Evolutionary conservation across 2,113 vertebrate species (phyloP).

Genomic region (Gambusia holbrooki): DNA sequence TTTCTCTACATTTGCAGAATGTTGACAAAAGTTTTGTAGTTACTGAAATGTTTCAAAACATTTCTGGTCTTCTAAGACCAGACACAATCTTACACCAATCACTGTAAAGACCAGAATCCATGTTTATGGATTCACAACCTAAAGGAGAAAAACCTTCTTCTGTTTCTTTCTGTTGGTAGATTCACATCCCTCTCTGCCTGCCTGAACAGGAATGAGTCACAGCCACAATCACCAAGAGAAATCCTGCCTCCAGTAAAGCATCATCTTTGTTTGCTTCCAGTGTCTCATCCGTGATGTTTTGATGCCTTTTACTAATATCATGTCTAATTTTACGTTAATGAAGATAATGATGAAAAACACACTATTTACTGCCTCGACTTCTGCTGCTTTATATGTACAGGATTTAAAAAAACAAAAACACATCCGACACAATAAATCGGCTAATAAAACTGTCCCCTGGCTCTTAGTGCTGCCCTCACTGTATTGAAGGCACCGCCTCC

Average conservation of each 20-base stretch:
- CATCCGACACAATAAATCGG: constrained; percentile 4
- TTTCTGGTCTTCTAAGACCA: too few relatives aligned
- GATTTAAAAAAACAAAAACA: background rate
- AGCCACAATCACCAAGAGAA: background rate
- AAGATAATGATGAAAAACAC: background rate
- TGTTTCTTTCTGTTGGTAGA: background rate
- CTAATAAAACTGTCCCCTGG: constrained; percentile 7
- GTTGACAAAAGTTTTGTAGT: too few relatives aligned
- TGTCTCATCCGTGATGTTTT: background rate
- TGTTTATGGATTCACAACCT: too few relatives aligned
- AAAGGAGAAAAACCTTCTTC: too few relatives aligned
- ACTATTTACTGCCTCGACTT: background rate
- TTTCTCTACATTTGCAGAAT: too few relatives aligned
- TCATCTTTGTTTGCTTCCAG: background rate
- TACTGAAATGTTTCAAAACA: too few relatives aligned
- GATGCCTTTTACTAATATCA: background rate
- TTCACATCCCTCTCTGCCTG: background rate
- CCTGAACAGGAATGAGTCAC: background rate
- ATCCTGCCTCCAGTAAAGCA: background rate
- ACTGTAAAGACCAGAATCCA: too few relatives aligned
- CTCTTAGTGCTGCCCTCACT: constrained; percentile 1
- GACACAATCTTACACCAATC: too few relatives aligned
- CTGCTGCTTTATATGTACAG: constrained; percentile 2
- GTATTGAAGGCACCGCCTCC: constrained; percentile 11
- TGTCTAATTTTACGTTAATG: constrained; percentile 4